Evolutionary conservation across 2,113 vertebrate genomes (phyloP), one percentile per base, ranked within the genome.

Genomic region (Seriola dumerili): DNA sequence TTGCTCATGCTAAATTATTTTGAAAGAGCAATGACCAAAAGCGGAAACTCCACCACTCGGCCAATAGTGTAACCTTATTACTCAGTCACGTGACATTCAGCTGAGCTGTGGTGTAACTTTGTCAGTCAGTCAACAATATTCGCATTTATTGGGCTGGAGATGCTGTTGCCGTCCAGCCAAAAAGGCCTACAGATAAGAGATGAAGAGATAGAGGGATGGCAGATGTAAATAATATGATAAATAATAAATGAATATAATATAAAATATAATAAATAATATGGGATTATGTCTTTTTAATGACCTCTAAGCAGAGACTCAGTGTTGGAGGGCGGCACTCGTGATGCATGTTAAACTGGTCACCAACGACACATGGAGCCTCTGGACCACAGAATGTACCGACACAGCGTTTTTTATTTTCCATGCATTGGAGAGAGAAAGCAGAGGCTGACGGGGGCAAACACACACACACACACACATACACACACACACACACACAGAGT

Each of bases 321-420:
- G 62, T 40, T 78, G 68, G 64, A 80, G 68, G 32, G 62, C 72
- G 32, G 48, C 42, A 3, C 59, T 11, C 23, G 81, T 42, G 73
- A 75, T 86, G 85, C 87, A 84, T 85, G 85, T 80, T 83, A 83
- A 90, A 77, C 83, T 50, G 78, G 81, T 79, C 62, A 66, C 74
- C 69, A 55, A 59, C 38, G 71, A 83, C 67, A 70, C 70, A 16
- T 66, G 73, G 80, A 85, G 85, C 89, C 88, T 81, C 79, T 38
- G 81, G 83, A 77, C 68, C 77, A 70, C 84, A 93, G 92, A 94
- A 92, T 92, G 89, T 89, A 82, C 84, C 80, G 78, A 93, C 88
- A 5, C 92, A 93, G 93, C 91, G 64, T n/a, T 93, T 93, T 92
- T 89, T 86, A 86, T 88, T 93, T 93, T 91, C 88, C 83, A 71